phyloP scores from a whole-genome alignment of 2,797 vertebrate genomes.

The Rhinella marina region DNA sequence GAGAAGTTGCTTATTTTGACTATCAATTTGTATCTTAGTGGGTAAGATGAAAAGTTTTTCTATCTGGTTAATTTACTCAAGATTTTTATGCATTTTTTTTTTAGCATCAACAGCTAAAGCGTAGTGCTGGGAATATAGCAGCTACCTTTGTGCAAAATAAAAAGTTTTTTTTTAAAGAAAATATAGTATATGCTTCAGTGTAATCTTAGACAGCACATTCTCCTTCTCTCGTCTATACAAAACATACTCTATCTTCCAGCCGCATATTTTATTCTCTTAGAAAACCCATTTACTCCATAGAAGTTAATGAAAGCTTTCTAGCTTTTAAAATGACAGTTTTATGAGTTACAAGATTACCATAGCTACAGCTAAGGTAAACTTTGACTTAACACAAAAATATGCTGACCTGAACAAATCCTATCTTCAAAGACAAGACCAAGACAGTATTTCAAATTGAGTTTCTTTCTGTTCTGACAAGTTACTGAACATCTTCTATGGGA shows the following conservation, averaged over 20 bases:
- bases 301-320: slow-evolving; percentile 51
- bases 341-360: slow-evolving; percentile 57
- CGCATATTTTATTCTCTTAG: slow-evolving; percentile 49
- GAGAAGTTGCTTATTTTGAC: not conserved
- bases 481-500: slow-evolving; percentile 63
- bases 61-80: slow-evolving; percentile 15
- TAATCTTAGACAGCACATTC: slow-evolving; percentile 52
- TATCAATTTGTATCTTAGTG: not conserved
- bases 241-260: slow-evolving; percentile 43
- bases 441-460: slow-evolving; percentile 65
- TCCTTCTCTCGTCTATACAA: slow-evolving; percentile 30
- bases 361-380: slow-evolving; percentile 23
- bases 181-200: slow-evolving; percentile 6
- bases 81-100: slow-evolving; percentile 35
- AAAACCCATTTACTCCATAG: slow-evolving; percentile 45
- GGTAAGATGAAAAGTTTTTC: slow-evolving; percentile 30
- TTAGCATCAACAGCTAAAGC: slow-evolving; percentile 30
- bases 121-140: slow-evolving; percentile 16
- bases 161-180: slow-evolving; percentile 40
- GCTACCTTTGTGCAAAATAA: slow-evolving; percentile 3
- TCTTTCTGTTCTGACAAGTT: slow-evolving; percentile 62
- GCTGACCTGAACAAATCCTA: slow-evolving; percentile 46
- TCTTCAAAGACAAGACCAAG: slow-evolving; percentile 65
- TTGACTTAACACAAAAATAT: slow-evolving; percentile 51
- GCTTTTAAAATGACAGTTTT: slow-evolving; percentile 56